A percentile compares a stretch with the other conserved stretches of the same genome.
phyloP scores from a whole-genome alignment of 2,888 invertebrate species.

The Kryphioiulus occultus region DNA sequence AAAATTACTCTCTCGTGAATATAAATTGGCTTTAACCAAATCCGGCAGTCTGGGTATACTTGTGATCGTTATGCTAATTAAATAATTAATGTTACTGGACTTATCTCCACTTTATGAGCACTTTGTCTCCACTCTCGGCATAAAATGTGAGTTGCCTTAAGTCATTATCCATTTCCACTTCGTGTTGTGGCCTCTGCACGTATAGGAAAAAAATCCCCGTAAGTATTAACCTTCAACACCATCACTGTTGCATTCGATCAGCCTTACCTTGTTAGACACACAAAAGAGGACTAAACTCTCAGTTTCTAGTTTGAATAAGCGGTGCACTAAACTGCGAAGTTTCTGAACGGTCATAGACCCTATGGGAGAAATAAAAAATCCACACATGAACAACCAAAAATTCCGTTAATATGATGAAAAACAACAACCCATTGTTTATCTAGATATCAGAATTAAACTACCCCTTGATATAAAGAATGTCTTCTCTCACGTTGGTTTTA shows the following conservation, averaged over 20 bases:
- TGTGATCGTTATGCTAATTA: no score
- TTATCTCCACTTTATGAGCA: constrained; percentile 67
- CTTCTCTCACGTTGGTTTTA: no score
- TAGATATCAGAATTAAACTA: no score
- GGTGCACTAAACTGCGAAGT: constrained; percentile 78
- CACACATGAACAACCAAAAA: no score
- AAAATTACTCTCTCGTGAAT: no score
- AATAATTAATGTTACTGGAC: not conserved
- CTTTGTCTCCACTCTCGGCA: constrained; percentile 81
- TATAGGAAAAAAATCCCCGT: not conserved
- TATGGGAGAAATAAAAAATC: constrained; percentile 66
- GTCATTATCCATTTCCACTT: constrained; percentile 74
- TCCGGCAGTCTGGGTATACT: no score
- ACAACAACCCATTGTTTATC: no score
- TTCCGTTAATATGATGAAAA: no score
- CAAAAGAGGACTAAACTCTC: constrained; percentile 59
- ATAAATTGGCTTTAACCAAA: no score
- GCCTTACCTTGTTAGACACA: constrained; percentile 63
- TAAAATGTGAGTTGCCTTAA: constrained; percentile 84
- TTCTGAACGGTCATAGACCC: constrained; percentile 83
- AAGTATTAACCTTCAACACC: not conserved
- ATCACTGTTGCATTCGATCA: not conserved
- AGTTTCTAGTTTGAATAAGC: constrained; percentile 67
- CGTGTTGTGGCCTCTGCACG: constrained; percentile 69
- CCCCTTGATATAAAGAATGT: no score